Base-by-base conservation (phyloP, 2,113 vertebrate species). In the Sebastes fasciatus region DNA sequence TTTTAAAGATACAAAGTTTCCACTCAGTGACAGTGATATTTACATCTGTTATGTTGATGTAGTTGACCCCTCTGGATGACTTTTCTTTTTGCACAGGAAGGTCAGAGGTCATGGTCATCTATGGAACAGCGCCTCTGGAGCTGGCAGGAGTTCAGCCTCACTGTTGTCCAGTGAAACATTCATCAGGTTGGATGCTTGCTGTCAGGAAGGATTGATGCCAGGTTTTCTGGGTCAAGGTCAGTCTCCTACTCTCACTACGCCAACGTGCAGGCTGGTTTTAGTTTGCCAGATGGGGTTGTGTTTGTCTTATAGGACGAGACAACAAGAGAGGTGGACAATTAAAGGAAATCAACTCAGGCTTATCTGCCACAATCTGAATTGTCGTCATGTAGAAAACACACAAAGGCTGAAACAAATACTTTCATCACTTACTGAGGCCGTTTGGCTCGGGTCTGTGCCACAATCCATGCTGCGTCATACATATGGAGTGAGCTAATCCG, bases 201-300 rank as follows among this genome's bases (percentile, higher is more conserved):
- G 84, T 85, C 73, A 74, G 61, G 42, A 69, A 67, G 51, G 63
- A 82, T 42, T 74, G 68, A 80, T 75, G 60, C 60, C 63, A 79
- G 51, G 60, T 49, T 86, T 85, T 49, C 26, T 21, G 16, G 68
- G 68, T 76, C 79, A 80, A 74, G 82, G 79, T 90, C 45, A 48
- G 57, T 43, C 10, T 74, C 23, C 26, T 19, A 11, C 34, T 79
- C 62, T 79, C 62, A 60, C 26, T 14, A 21, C 57, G 49, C 69
- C 51, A 77, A 65, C 46, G 9, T 34, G 51, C 69, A 67, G 40
- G 46, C 14, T 23, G 2, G 46, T 26, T 67, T 57, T 61, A 61
- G 49, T 79, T 51, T 68, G 48, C n/a, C 62, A 63, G 57, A 40
- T 9, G 42, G 55, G 43, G 21, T 14, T 4, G 6, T 45, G 11